Evolutionary conservation across 2,797 vertebrate species (phyloP).

Genomic region (Darevskia mixta): DNA sequence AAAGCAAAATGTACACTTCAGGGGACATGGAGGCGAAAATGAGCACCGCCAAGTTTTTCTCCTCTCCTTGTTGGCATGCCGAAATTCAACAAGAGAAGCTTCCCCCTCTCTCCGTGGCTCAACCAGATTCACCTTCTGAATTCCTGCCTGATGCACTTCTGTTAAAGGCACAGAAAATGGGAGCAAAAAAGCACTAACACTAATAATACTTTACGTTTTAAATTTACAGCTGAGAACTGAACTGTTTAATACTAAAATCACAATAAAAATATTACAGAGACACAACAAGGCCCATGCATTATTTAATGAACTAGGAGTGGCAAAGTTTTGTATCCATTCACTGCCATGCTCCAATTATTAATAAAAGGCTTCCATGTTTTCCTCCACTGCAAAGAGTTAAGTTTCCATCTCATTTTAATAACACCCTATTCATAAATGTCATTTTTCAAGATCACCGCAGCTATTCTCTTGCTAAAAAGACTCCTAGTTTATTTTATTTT

Average conservation of each 20-base stretch:
- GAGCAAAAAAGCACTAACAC: not conserved
- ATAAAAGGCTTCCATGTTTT: not conserved
- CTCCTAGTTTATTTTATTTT: too few species aligned
- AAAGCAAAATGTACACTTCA: too few species aligned
- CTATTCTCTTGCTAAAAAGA: not conserved
- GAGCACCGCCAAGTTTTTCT: too few species aligned
- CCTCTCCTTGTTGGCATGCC: not conserved
- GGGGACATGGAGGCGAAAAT: not conserved
- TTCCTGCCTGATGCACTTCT: not conserved
- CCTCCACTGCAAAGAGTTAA: not conserved
- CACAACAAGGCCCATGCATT: not conserved
- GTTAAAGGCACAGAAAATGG: not conserved
- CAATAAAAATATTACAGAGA: not conserved
- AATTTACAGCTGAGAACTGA: not conserved
- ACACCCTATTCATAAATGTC: not conserved
- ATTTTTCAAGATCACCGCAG: not conserved
- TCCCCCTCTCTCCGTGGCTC: not conserved
- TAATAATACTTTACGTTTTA: not conserved
- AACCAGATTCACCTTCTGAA: not conserved
- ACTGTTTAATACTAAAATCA: not conserved
- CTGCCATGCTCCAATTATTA: not conserved
- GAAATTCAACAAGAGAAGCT: not conserved
- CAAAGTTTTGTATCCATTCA: not conserved
- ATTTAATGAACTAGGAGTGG: too few species aligned
- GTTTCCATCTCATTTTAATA: not conserved